A percentile compares a stretch with the other conserved stretches of the same genome.
Evolutionary conservation across 2,888 invertebrate genomes (phyloP).

Genomic region (Pristionchus japonicus): DNA sequence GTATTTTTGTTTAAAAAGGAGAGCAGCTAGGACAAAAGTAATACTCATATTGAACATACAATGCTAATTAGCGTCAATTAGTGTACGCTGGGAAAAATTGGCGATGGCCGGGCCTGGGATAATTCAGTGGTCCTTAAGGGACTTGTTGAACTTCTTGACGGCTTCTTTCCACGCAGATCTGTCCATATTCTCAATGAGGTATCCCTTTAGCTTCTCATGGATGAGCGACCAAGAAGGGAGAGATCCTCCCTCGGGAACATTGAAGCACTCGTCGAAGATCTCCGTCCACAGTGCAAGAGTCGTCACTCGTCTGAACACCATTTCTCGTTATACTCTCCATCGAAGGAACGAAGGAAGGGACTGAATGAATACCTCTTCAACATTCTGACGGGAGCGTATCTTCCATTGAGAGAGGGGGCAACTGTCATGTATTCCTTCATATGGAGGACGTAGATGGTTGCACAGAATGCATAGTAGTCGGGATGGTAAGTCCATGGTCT

Average conservation of each 20-base stretch:
- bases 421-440: constrained; percentile 42
- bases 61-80: background rate
- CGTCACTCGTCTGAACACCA: constrained; percentile 39
- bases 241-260: background rate
- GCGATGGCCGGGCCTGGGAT: no score
- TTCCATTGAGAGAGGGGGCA: background rate
- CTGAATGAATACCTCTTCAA: constrained; percentile 47
- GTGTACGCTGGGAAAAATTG: background rate
- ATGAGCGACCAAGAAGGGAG: constrained; percentile 39
- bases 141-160: constrained; percentile 41
- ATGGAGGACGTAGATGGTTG: constrained; percentile 24
- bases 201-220: background rate
- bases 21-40: background rate
- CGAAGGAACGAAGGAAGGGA: no score
- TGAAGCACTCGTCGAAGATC: constrained; percentile 43
- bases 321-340: no score
- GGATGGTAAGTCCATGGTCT: constrained; percentile 47
- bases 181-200: constrained; percentile 38
- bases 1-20: background rate
- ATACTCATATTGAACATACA: background rate
- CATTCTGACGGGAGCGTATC: background rate
- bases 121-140: background rate
- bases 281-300: constrained; percentile 2
- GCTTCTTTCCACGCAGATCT: constrained; percentile 41
- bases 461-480: constrained; percentile 38